Percentiles rank a stretch among this genome's conserved stretches.
Conservation (phyloP, 37 sponge, comb jelly and placozoan species). For the Spongilla lacustris region DNA sequence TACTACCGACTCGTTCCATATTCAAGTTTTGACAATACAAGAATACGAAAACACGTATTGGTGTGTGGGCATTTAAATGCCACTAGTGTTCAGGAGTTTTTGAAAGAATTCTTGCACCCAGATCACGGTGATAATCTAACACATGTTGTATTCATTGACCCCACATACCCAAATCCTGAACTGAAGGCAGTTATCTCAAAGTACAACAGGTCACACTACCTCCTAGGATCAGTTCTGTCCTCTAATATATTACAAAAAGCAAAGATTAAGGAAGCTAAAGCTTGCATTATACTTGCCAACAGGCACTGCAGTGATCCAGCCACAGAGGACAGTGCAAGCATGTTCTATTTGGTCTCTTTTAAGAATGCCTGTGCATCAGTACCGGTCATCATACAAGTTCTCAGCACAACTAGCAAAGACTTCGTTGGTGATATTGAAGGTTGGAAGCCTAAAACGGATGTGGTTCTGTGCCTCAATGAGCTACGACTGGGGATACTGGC, state of each 20-base stretch:
- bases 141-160: slow-evolving; percentile 68
- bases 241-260: slow-evolving; percentile 53
- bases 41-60: slow-evolving; percentile 50
- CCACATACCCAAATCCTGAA: slow-evolving; percentile 39
- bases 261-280: slow-evolving; percentile 36
- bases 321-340: slow-evolving; percentile 65
- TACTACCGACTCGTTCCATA: slow-evolving; percentile 37
- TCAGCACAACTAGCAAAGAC: slow-evolving; percentile 39
- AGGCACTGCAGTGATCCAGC: slow-evolving; percentile 42
- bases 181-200: slow-evolving; percentile 52
- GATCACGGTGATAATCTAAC: slow-evolving; percentile 60
- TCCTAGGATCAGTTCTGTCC: slow-evolving; percentile 64
- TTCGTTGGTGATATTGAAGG: slow-evolving; percentile 39
- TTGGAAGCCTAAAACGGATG: slow-evolving; percentile 52
- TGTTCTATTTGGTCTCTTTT: slow-evolving; percentile 73
- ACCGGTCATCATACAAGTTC: slow-evolving; percentile 77
- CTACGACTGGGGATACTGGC: slow-evolving; percentile 81
- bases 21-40: slow-evolving; percentile 14
- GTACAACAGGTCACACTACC: slow-evolving; percentile 59
- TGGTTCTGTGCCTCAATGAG: slow-evolving; percentile 72
- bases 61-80: slow-evolving; percentile 76
- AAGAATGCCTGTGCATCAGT: slow-evolving; percentile 59
- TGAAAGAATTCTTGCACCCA: slow-evolving; percentile 78
- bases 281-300: slow-evolving; percentile 69
- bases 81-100: slow-evolving; percentile 38